Conservation (phyloP, 2,888 invertebrate genomes). For the Hirtodrosophila cameraria region DNA sequence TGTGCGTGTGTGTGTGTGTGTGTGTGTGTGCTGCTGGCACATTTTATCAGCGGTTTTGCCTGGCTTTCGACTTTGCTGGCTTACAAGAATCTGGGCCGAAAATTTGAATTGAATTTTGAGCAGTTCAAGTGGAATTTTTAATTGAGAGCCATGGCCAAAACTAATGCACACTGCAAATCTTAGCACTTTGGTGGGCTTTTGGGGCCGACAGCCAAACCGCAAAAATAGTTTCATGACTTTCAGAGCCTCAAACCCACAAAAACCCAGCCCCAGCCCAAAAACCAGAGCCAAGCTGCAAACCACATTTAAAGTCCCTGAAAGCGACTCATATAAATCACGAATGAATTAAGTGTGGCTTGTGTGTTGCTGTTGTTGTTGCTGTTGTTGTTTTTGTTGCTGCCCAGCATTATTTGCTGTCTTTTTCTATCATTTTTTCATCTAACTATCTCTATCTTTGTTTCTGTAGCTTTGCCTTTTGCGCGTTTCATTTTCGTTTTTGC, state of each 20-base stretch:
- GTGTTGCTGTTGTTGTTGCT: conserved; percentile 23
- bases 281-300: conserved; percentile 43
- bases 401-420: conserved; percentile 29
- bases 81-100: conserved; percentile 52
- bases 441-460: conserved; percentile 11
- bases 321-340: conserved; percentile 79
- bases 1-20: conserved; percentile 10
- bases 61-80: conserved; percentile 59
- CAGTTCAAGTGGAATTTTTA: conserved; percentile 73
- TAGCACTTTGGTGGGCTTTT: conserved; percentile 32
- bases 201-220: conserved; percentile 41
- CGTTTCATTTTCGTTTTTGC: conserved; percentile 36
- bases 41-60: conserved; percentile 71
- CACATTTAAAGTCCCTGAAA: conserved; percentile 73
- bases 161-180: conserved; percentile 59
- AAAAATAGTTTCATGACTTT: conserved; percentile 68
- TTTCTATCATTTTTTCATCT: conserved; percentile 24
- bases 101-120: conserved; percentile 75
- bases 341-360: conserved; percentile 76
- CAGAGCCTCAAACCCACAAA: conserved; percentile 13
- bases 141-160: conserved; percentile 58
- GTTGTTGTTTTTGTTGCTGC: conserved; percentile 17
- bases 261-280: conserved; percentile 19
- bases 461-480: conserved; percentile 14
- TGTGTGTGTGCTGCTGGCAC: conserved; percentile 25